Percentiles rank a stretch among this genome's conserved stretches.
Conservation (phyloP, 2,797 vertebrate species). For the Tragopan temminckii region DNA sequence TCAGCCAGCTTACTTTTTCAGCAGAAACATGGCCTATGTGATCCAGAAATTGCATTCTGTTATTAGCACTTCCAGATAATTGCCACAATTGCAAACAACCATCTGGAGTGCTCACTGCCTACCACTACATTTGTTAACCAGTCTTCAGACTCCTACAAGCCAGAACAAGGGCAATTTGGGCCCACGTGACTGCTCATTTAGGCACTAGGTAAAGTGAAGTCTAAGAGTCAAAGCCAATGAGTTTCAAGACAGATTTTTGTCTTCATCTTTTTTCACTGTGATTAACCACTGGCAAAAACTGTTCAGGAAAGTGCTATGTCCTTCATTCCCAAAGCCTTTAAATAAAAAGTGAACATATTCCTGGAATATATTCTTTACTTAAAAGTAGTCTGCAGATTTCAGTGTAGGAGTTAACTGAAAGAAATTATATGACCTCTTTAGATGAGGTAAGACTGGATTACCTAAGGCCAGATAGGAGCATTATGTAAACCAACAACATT, state of each 20-base stretch:
- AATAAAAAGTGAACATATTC: not conserved
- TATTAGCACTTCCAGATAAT: not conserved
- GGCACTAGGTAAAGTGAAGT: not conserved
- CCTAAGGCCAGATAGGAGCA: not conserved
- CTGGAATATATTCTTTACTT: not conserved
- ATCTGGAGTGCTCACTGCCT: accelerated
- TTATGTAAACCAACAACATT: not conserved
- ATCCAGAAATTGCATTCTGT: not conserved
- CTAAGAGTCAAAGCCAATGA: not conserved
- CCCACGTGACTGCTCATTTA: not conserved
- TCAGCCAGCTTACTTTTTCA: not conserved
- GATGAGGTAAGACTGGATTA: not conserved
- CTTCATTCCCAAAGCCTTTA: not conserved
- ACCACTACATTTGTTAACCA: not conserved
- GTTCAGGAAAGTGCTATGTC: not conserved
- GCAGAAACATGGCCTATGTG: accelerated
- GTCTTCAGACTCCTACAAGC: not conserved
- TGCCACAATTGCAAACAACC: not conserved
- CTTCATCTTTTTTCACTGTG: not conserved
- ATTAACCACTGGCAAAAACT: not conserved
- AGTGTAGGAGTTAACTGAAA: not conserved
- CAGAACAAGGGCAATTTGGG: not conserved
- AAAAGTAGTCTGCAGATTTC: not conserved
- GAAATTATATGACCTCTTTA: not conserved
- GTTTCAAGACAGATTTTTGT: not conserved